Percentiles rank a stretch among this genome's conserved stretches.
phyloP scores from a whole-genome alignment of 1,140 invertebrate species.

The Nasonia giraulti region DNA sequence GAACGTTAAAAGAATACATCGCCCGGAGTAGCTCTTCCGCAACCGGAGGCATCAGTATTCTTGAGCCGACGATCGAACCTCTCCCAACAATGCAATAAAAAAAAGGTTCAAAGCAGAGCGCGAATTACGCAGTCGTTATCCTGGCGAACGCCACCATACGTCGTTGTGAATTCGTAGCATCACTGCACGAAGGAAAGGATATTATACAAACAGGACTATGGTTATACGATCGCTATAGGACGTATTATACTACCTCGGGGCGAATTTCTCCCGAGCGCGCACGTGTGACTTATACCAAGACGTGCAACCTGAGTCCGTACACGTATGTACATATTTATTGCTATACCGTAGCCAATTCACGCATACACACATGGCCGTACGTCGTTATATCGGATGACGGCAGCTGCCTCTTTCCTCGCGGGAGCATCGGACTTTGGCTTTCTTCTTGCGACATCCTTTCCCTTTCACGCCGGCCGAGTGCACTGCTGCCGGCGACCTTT shows the following conservation, averaged over 20 bases:
- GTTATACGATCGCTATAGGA: not conserved
- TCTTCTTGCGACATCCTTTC: constrained; percentile 39
- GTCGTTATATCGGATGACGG: not conserved
- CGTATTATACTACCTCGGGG: not conserved
- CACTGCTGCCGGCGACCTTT: not conserved
- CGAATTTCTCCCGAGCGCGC: not conserved
- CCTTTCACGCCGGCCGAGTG: constrained; percentile 8
- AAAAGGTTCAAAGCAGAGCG: no score
- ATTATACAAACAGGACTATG: not conserved
- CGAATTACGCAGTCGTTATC: no score
- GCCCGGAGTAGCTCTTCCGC: no score
- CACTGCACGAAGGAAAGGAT: not conserved
- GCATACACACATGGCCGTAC: no score
- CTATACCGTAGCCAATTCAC: not conserved
- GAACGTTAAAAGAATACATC: no score
- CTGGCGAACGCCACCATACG: no score
- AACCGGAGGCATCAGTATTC: no score
- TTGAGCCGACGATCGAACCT: no score
- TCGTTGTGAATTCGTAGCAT: not conserved
- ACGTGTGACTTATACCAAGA: not conserved
- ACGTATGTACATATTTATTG: not conserved
- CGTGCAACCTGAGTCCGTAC: not conserved
- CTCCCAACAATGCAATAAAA: no score
- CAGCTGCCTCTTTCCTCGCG: not conserved
- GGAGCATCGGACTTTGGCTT: constrained; percentile 35